Percentiles rank a stretch among this genome's conserved stretches.
phyloP scores from a whole-genome alignment of 2,113 vertebrate species.

The Scopus umbretta region DNA sequence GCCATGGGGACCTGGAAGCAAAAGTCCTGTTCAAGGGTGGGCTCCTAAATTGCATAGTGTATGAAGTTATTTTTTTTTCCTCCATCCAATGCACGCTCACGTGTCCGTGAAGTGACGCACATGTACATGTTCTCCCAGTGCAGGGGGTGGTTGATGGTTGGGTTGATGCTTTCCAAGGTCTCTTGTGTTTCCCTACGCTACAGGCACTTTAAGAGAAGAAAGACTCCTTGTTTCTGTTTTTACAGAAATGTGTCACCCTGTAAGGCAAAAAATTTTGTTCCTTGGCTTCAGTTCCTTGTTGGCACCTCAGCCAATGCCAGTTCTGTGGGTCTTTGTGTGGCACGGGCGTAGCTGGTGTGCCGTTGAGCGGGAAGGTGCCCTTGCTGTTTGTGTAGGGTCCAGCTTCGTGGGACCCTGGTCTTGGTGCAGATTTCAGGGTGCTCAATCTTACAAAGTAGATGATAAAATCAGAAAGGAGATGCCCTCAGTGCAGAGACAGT shows the following conservation, averaged over 20 bases:
- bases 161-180: not conserved
- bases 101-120: fast-evolving
- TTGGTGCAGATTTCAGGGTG: not conserved
- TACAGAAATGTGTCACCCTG: not conserved
- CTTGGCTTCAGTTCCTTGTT: not conserved
- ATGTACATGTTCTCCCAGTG: fast-evolving
- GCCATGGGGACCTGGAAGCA: not conserved
- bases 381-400: not conserved
- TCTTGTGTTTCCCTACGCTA: not conserved
- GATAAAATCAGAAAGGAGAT: not conserved
- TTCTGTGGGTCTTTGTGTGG: not conserved
- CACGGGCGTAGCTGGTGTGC: fast-evolving
- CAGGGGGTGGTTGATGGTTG: not conserved
- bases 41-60: fast-evolving
- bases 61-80: not conserved
- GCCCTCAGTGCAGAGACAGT: no score
- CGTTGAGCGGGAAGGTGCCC: not conserved
- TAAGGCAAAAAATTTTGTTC: not conserved
- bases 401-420: no score
- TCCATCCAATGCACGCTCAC: fast-evolving
- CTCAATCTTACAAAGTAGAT: fast-evolving
- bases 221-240: not conserved
- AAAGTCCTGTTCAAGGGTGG: not conserved
- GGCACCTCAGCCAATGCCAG: not conserved
- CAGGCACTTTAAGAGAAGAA: not conserved